Base-by-base conservation (phyloP, 2,797 vertebrate species). In the Percopsis omiscomaycus region DNA sequence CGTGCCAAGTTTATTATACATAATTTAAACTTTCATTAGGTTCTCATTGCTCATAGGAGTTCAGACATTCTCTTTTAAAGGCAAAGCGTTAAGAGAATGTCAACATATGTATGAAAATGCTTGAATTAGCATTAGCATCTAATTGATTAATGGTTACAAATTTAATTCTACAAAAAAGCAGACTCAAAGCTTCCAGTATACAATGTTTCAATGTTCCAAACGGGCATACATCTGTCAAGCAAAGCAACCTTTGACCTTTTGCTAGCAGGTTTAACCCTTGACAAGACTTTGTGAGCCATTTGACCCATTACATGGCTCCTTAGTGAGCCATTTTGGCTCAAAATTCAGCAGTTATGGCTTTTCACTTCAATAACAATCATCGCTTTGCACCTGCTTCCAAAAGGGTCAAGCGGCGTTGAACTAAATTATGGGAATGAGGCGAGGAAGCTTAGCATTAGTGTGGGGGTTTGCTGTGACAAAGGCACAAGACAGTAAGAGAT, bases 231-330 rank as follows among this genome's bases (percentile, higher is more conserved):
- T 44, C 37, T 47, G 10, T 15, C n/a, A 3, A 27, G 22, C 14
- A 55, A 74, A 53, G 8, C 48, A 30, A 60, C 50, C 32, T 0
- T 11, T 56, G 57, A 57, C 61, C 61, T 52, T 1, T n/a, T 14
- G 11, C 8, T 51, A 4, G 27, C n/a, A 59, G 60, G 56, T 44
- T 66, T 56, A 66, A 42, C 64, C 16, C 3, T 28, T 47, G 63
- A 53, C 42, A 22, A 1, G 22, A 22, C 22, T 22, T 22, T 27
- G 57, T 63, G 8, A 2, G 63, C 48, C 28, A 12, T 9, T 52
- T 61, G 57, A 75, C 61, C 77, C 56, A 69, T 47, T 55, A 51
- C 51, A 66, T 62, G 52, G 51, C 48, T 45, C 55, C 74, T 64
- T 71, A 28, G 52, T 57, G 68, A 59, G 49, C 61, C 50, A 63